Evolutionary conservation across 2,888 invertebrate species (phyloP), one percentile per base, ranked within the genome.

Genomic region (Ormyrus thymus): DNA sequence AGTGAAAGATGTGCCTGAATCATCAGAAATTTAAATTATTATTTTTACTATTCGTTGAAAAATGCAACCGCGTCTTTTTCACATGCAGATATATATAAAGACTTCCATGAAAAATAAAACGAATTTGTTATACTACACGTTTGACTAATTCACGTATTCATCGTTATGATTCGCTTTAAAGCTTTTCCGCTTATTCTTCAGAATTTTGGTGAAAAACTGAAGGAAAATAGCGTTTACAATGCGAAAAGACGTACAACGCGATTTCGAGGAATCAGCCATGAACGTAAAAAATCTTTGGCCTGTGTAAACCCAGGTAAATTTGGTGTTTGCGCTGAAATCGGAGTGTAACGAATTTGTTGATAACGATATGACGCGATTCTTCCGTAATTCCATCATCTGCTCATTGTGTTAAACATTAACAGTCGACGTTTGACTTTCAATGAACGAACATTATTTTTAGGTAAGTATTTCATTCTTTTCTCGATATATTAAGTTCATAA

Each of bases 321-420:
- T 29, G 29, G 4, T 29, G n/a, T 45, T 51, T 72, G 11, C 11
- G 11, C 0, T 51, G 9, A n/a, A 55, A 56, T 73, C 65, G 46
- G 56, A 73, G 29, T 13, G 29, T n/a, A 55, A 48, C 48, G 4
- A 58, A 68, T 53, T 13, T 72, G 29, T 7, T 29, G 59, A 71
- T 71, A 59, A 69, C 43, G 11, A 10, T 7, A 55, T 58, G 55
- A 11, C 8, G 1, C 11, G 48, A 1, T n/a, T 29, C 11, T 7
- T 6, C 29, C 29, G 29, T 29, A 29, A 29, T 29, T 29, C 29
- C 29, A 29, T 29, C 29, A 29, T 45, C 29, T 51, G 46, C 45
- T 6, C 51, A 64, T 66, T 15, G 48, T 72, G 29, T 51, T 48
- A 46, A 7, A n/a, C 3, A 10, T 50, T n/a, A 13, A 10, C 29